Conservation (phyloP, 1,140 invertebrate species). For the Bombus confusus region DNA sequence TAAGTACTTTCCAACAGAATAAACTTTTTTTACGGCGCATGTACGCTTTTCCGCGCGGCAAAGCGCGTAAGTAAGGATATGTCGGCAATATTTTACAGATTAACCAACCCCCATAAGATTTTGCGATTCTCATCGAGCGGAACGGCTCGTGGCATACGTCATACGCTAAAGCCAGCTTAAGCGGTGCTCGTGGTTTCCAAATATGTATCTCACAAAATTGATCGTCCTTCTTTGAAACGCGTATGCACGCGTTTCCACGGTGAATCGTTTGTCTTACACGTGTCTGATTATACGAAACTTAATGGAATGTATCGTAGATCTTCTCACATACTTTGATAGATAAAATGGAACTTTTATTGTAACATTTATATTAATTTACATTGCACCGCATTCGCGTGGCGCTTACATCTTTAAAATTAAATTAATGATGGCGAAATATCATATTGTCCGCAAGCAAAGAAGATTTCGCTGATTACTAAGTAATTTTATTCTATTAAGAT, state of each 20-base stretch:
- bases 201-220: constrained; percentile 35
- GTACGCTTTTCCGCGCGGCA: not conserved
- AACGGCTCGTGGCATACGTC: constrained; percentile 48
- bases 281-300: constrained; percentile 2
- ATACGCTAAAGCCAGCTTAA: constrained; percentile 49
- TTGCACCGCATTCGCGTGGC: too few relatives aligned
- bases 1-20: not conserved
- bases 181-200: constrained; percentile 29
- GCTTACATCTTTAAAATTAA: too few relatives aligned
- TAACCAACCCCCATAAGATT: constrained; percentile 44
- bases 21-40: not conserved
- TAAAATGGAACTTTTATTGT: too few relatives aligned
- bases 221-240: not conserved
- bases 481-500: too few relatives aligned
- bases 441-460: too few relatives aligned
- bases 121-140: constrained; percentile 51
- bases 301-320: too few relatives aligned
- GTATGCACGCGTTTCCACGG: constrained; percentile 20
- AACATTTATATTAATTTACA: too few relatives aligned
- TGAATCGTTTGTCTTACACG: constrained; percentile 24
- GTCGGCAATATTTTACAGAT: constrained; percentile 46
- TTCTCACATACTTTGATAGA: too few relatives aligned
- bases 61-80: constrained; percentile 20
- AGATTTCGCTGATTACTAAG: too few relatives aligned
- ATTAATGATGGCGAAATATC: too few relatives aligned